Percentiles rank a stretch among this genome's conserved stretches.
Conservation (phyloP, 2,113 vertebrate species). For the Oostethus manadensis region DNA sequence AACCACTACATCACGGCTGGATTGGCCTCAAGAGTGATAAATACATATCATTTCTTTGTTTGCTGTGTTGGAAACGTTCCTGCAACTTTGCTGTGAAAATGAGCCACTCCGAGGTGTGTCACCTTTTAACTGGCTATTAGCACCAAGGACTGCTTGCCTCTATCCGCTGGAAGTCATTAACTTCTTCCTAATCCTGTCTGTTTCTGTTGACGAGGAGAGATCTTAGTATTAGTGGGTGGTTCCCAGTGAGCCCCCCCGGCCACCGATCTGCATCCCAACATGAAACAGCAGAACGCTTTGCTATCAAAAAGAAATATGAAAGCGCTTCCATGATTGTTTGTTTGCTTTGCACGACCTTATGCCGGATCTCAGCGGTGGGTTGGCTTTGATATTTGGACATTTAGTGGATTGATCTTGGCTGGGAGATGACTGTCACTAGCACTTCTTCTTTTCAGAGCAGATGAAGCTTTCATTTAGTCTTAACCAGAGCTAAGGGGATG, state of each 20-base stretch:
- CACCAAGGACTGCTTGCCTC: slow-evolving; percentile 43
- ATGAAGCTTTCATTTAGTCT: slow-evolving; percentile 32
- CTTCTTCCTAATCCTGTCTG: slow-evolving; percentile 51
- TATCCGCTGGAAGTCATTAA: slow-evolving; percentile 60
- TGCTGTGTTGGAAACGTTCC: slow-evolving; percentile 12
- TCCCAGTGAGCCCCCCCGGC: slow-evolving; percentile 21
- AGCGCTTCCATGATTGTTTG: slow-evolving; percentile 24
- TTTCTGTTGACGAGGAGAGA: slow-evolving; percentile 36
- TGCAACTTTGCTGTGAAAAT: slow-evolving; percentile 25
- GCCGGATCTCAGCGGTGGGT: slow-evolving; percentile 50
- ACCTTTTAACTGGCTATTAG: slow-evolving; percentile 52
- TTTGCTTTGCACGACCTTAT: slow-evolving; percentile 53
- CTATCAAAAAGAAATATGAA: slow-evolving; percentile 14
- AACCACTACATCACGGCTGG: slow-evolving; percentile 2
- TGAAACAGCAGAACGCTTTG: slow-evolving; percentile 26
- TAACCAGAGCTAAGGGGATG: neutral
- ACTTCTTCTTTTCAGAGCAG: slow-evolving; percentile 28
- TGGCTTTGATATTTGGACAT: slow-evolving; percentile 62
- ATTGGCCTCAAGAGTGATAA: slow-evolving; percentile 46
- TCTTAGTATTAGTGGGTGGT: slow-evolving; percentile 47
- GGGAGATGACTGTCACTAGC: slow-evolving; percentile 37
- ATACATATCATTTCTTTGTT: slow-evolving; percentile 28
- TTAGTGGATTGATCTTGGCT: slow-evolving; percentile 54
- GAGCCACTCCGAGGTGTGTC: slow-evolving; percentile 47
- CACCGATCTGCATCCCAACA: slow-evolving; percentile 42